Conservation (phyloP, 2,888 invertebrate genomes). For the Campopleginae sp. region DNA sequence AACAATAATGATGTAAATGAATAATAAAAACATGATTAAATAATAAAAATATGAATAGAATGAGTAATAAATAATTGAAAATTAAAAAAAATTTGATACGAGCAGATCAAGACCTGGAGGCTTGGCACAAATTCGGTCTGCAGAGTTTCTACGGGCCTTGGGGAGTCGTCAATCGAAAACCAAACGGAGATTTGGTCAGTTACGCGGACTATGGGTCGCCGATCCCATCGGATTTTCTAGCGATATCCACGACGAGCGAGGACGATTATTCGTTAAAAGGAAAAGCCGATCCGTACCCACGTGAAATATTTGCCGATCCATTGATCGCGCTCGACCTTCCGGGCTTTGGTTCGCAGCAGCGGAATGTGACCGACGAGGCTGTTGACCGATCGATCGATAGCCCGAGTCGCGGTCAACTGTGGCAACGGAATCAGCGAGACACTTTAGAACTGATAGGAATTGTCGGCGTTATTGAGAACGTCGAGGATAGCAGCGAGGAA, state of each 20-base stretch:
- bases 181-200: constrained; percentile 70
- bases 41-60: too few relatives aligned
- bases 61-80: too few relatives aligned
- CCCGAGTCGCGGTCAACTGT: not conserved
- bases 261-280: constrained; percentile 43
- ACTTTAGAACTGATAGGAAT: constrained; percentile 61
- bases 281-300: constrained; percentile 46
- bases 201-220: constrained; percentile 72
- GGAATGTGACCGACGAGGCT: not conserved
- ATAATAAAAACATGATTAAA: too few relatives aligned
- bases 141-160: constrained; percentile 70
- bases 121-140: constrained; percentile 58
- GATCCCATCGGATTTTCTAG: constrained; percentile 58
- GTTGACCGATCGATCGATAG: not conserved
- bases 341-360: not conserved
- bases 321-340: not conserved
- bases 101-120: constrained; percentile 55
- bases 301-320: constrained; percentile 52
- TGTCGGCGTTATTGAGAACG: constrained; percentile 51
- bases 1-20: too few relatives aligned
- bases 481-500: constrained; percentile 3
- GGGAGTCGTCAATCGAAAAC: constrained; percentile 63
- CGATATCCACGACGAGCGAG: constrained; percentile 42
- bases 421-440: not conserved
- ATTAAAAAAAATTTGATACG: not conserved